Percentiles rank a stretch among this genome's conserved stretches.
These are phyloP conservation scores for Mantis religiosa DNA, from an alignment of 2,888 invertebrate species.

Conservation along the genomic window DNA sequence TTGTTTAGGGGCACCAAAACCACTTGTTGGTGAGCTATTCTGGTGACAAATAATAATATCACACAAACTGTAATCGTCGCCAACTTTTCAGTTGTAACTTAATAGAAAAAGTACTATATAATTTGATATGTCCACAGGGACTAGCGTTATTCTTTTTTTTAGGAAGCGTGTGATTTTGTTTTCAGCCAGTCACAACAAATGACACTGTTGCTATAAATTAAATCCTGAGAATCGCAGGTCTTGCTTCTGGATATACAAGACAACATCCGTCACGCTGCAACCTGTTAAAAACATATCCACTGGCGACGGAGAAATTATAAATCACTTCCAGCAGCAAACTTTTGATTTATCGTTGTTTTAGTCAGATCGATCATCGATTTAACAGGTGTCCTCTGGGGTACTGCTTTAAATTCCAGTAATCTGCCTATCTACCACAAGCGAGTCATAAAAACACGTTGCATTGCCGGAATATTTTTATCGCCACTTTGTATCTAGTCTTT, in stretches of 20 bases:
- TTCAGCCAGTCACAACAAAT: background rate
- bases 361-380: constrained; percentile 1
- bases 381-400: background rate
- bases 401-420: background rate
- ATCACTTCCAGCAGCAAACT: background rate
- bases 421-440: background rate
- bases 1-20: background rate
- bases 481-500: background rate
- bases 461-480: background rate
- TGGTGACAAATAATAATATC: background rate
- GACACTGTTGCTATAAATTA: background rate
- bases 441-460: background rate
- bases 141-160: background rate
- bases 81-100: background rate
- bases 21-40: background rate
- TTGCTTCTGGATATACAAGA: background rate
- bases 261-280: background rate
- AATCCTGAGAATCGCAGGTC: background rate
- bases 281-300: background rate
- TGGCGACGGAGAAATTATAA: background rate
- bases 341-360: constrained; percentile 8
- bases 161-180: background rate
- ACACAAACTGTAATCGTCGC: background rate
- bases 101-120: background rate
- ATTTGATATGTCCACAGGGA: background rate